Base-by-base conservation (phyloP, 2,113 vertebrate genomes). In the Symphodus melops region DNA sequence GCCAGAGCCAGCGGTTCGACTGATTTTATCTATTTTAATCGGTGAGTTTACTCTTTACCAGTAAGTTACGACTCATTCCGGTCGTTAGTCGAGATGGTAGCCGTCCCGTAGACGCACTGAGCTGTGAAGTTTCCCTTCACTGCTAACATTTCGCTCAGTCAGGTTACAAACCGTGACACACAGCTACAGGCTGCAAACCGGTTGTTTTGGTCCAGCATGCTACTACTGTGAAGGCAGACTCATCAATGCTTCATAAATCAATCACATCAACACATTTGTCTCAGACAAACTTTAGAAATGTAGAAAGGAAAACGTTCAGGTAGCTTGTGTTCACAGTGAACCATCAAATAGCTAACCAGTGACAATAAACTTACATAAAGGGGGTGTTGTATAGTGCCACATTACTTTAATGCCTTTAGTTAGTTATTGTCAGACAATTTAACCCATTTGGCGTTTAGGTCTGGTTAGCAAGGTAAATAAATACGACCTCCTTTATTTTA, bases 1-100 rank as follows among this genome's bases (percentile, higher is more conserved):
- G 42, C 94, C 97, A 19, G 97, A 98, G 86, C 95, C 96, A 81
- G 97, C 97, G 72, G 92, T 98, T 86, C 95, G 96, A 49, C 93
- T 98, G 66, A 95, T 98, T 86, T 76, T 97, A 41, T 98, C 97
- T 37, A 94, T 98, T 80, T 92, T 98, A 82, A 88, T 96, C 86
- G 96, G 97, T 98, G 86, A 96, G 96, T 92, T 92, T 66, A 51
- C 11, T 1, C 20, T 37, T 71, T 48, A 11, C 3, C 28, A 5
- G 3, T n/a, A 10, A 8, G 8, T 52, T 52, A 0, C 14, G 21
- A 4, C 5, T 17, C 13, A 2, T 20, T 21, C 6, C 19, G 33
- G 11, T 8, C 16, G 21, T 17, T 16, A 16, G 36, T 4, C 1
- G 21, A n/a, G 0, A 19, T n/a, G 8, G 11, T 63, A 19, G 1